Base-by-base conservation (phyloP, 30 jellyfish, hydroid and myxozoan genomes). In the Morbakka virulenta region DNA sequence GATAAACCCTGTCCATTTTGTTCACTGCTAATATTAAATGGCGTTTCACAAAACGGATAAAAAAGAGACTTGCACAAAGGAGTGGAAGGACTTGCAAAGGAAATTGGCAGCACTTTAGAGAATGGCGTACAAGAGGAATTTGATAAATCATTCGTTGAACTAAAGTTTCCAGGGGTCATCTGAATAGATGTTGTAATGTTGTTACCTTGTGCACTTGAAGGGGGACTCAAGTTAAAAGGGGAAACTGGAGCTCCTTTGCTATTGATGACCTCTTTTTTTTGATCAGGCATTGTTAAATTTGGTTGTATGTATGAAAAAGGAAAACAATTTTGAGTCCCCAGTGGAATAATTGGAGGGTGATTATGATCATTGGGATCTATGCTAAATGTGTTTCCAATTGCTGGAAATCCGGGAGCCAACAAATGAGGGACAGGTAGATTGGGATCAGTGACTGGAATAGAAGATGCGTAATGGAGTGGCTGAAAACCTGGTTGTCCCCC, bases 1-100 rank as follows among this genome's bases (percentile, higher is more conserved):
- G 57, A 41, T 17, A 41, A 41, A 17, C 13, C 57, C 17, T 41
- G 57, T 41, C 57, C 57, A 17, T 41, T 41, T 17, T 41, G 57
- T 41, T 41, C 57, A 41, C 57, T 17, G 17, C 57, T 41, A 17
- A 41, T 41, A 17, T 41, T 41, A 41, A 41, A 41, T 6, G 57
- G 84, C 35, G 35, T 35, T 31, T 84, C 89, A 34, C 67, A 35
- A 23, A 84, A 53, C 28, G 96, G 96, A 6, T 90, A 86, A 34
- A 86, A 86, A 74, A 86, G 74, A 14, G 96, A 76, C 1, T 90
- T 91, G 30, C 96, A 86, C 13, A 86, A 67, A 14, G 91, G 91
- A 21, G 96, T 6, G 9, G 17, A 41, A 6, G 57, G 57, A 41
- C 57, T 41, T 17, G 17, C 13, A n/a, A n/a, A n/a, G n/a, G n/a